Conservation (phyloP, 1,140 invertebrate genomes). For the Orchestia grillus region DNA sequence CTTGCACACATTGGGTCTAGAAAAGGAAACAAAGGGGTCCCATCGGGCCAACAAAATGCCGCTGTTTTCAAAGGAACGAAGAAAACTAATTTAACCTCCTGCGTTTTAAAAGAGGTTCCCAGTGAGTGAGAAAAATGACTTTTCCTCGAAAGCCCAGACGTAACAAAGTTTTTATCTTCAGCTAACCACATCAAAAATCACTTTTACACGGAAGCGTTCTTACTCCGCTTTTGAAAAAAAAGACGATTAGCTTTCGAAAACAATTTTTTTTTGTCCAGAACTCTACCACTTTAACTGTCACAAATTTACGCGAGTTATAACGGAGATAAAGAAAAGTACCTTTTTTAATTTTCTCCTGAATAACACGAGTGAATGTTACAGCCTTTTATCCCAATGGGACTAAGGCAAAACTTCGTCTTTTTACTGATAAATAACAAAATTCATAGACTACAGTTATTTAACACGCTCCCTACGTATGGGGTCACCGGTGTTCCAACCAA, state of each 20-base stretch:
- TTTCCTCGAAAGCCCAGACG: background rate
- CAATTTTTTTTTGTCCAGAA: background rate
- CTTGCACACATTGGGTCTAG: background rate
- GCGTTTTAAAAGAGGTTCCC: background rate
- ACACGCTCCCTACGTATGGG: too few relatives aligned
- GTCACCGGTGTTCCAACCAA: too few relatives aligned
- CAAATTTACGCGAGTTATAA: background rate
- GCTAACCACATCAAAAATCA: background rate
- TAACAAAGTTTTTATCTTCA: background rate
- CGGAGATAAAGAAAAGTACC: background rate
- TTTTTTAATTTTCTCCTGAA: background rate
- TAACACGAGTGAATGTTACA: background rate
- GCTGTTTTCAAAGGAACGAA: background rate
- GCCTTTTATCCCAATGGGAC: background rate
- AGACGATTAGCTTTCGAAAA: background rate
- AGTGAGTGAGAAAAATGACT: background rate
- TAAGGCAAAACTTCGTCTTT: background rate
- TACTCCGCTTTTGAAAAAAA: background rate
- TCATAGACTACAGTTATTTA: too few relatives aligned
- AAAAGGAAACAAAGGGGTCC: background rate
- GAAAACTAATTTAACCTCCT: background rate
- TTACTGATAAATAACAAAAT: background rate
- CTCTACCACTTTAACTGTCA: background rate
- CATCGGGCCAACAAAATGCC: background rate
- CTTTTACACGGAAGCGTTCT: background rate